These are phyloP conservation scores for Whitmania pigra DNA, from an alignment of 1,140 invertebrate species.

Conservation along the genomic window DNA sequence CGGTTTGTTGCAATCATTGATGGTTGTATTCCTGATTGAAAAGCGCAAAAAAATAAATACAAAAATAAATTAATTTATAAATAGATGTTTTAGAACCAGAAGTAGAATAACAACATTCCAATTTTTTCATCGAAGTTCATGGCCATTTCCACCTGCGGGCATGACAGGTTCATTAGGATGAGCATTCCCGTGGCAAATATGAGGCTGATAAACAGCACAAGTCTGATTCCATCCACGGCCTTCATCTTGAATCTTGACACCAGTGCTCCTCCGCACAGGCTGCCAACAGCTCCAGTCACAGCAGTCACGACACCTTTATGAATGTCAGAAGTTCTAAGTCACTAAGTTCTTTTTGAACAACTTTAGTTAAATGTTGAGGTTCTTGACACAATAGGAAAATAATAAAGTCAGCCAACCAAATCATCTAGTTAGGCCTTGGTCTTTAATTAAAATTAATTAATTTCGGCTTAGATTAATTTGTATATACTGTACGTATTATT, in stretches of 20 bases:
- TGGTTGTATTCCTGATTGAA: conserved; percentile 2
- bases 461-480: not conserved
- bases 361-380: too few species aligned
- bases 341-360: not conserved
- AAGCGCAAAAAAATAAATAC: not conserved
- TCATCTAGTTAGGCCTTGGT: not conserved
- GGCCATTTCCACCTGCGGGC: conserved; percentile 20
- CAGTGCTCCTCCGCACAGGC: conserved; percentile 12
- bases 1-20: conserved; percentile 15
- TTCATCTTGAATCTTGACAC: conserved; percentile 7
- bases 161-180: conserved; percentile 2
- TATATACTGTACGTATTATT: too few species aligned
- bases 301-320: conserved; percentile 12
- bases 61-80: not conserved
- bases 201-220: not conserved
- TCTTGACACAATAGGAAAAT: not conserved
- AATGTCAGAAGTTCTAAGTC: not conserved
- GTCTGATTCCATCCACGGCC: conserved; percentile 3
- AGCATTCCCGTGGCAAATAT: conserved; percentile 2
- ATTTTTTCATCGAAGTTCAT: not conserved
- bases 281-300: conserved; percentile 8
- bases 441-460: not conserved
- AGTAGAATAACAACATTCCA: not conserved
- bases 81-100: not conserved
- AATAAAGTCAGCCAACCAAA: not conserved